Conservation (phyloP, 2,888 invertebrate genomes). For the Chorisops tibialis region DNA sequence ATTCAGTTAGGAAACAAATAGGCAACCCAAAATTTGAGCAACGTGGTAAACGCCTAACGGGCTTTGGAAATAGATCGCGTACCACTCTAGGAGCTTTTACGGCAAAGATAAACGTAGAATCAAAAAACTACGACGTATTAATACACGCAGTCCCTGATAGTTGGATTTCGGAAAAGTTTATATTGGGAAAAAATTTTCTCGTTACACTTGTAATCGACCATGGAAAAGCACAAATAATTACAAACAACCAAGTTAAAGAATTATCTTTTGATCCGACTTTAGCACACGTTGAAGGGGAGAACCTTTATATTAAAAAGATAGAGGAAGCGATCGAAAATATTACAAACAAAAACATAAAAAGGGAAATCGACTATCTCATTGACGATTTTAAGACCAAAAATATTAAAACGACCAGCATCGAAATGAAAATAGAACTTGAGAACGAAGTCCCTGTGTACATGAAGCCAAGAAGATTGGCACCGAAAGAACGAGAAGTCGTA, state of each 20-base stretch:
- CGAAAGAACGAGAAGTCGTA: slow-evolving; percentile 35
- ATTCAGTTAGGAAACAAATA: slow-evolving; percentile 8
- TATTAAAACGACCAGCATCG: background rate
- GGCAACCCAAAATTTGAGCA: background rate
- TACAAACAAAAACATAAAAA: background rate
- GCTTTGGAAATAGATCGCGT: slow-evolving; percentile 15
- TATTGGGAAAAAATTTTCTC: background rate
- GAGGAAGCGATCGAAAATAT: background rate
- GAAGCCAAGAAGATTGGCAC: slow-evolving; percentile 37
- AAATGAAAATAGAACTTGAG: slow-evolving; percentile 38
- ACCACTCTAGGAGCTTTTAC: slow-evolving; percentile 18
- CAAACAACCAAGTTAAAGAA: background rate
- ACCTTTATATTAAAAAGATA: too few species aligned
- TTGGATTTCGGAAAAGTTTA: background rate
- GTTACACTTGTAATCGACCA: background rate
- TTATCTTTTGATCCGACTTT: background rate
- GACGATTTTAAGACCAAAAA: background rate
- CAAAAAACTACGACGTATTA: background rate
- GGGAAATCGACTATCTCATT: background rate
- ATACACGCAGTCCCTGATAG: background rate
- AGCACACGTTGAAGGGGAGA: background rate
- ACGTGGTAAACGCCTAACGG: background rate
- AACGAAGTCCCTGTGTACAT: slow-evolving; percentile 39
- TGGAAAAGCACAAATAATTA: background rate
- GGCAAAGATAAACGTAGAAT: slow-evolving; percentile 18